These are phyloP conservation scores for Cettia cetti DNA, from an alignment of 2,113 vertebrate genomes.

Conservation along the genomic window DNA sequence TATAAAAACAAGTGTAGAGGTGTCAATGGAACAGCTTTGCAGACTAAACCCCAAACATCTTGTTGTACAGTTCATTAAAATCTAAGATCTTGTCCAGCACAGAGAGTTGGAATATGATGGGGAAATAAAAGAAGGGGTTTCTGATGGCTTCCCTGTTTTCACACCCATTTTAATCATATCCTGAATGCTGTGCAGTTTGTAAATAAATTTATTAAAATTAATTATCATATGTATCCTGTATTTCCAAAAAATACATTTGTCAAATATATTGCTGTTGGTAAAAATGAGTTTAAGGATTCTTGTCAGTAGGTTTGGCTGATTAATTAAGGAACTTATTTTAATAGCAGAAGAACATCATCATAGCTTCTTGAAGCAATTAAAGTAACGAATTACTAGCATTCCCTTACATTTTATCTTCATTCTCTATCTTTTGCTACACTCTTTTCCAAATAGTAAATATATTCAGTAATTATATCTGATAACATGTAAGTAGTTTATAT, in stretches of 20 bases:
- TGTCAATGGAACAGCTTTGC: not conserved
- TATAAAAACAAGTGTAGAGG: not conserved
- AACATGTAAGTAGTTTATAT: constrained; percentile 56
- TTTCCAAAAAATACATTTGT: constrained; percentile 4
- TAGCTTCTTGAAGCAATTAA: constrained; percentile 37
- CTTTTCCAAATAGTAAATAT: constrained; percentile 42
- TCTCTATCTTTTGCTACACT: constrained; percentile 2
- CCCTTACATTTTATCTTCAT: constrained; percentile 31
- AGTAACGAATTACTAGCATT: constrained; percentile 48
- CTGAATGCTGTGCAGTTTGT: not conserved
- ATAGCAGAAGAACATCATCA: constrained; percentile 47
- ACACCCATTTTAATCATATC: not conserved
- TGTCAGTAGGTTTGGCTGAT: constrained; percentile 41
- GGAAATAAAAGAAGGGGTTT: not conserved
- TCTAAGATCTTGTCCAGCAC: not conserved
- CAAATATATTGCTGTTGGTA: constrained; percentile 35
- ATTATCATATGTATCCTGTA: not conserved
- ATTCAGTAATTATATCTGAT: constrained; percentile 64
- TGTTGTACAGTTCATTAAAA: constrained; percentile 4
- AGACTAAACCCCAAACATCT: not conserved
- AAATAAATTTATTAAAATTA: constrained; percentile 16
- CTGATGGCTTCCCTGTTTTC: not conserved
- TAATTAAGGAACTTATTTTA: constrained; percentile 60
- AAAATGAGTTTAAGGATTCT: constrained; percentile 27
- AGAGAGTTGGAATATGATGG: not conserved